Base-by-base conservation (phyloP, 2,888 invertebrate species). In the Adineta ricciae region DNA sequence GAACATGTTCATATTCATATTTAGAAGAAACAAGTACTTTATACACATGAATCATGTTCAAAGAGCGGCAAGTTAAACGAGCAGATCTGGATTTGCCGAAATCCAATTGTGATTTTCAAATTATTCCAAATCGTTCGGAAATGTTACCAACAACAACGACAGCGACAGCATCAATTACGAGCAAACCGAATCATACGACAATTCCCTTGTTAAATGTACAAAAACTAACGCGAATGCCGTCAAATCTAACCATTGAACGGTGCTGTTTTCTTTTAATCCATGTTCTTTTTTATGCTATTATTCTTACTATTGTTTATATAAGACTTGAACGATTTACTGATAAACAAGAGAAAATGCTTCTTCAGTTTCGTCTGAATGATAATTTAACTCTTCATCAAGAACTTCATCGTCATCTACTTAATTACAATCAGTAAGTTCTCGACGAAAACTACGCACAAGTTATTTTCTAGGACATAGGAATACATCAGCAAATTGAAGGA, bases 341-440 rank as follows among this genome's bases (percentile, higher is more conserved):
- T 78, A 78, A 78, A 41, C 78, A 78, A 78, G 78, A 78, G n/a
- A 78, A 78, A 78, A 24, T 78, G 14, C 8, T 78, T 78, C 21
- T 1, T 41, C 4, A 24, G 0, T 41, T 78, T 24, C n/a, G 14
- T 41, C 11, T 9, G 3, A 78, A 78, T n/a, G n/a, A 78, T 78
- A 41, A 78, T 78, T 32, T 32, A 32, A 64, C 64, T 16, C 32
- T 19, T 19, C 64, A 64, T 19, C 16, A 32, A 32, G 32, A 2
- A 64, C 24, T 64, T 32, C 64, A 64, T 32, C 64, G 24, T 14
- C 64, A 7, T 64, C 19, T 36, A 32, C 64, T 64, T 36, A 64
- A 64, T 32, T 64, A 11, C 19, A 64, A 36, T 64, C 64, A 16
- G 64, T 64, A 64, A 64, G 64, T 64, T 36, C 11, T 19, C 21